Base-by-base conservation (phyloP, 2,797 vertebrate genomes). In the Malacoctenus gilli region DNA sequence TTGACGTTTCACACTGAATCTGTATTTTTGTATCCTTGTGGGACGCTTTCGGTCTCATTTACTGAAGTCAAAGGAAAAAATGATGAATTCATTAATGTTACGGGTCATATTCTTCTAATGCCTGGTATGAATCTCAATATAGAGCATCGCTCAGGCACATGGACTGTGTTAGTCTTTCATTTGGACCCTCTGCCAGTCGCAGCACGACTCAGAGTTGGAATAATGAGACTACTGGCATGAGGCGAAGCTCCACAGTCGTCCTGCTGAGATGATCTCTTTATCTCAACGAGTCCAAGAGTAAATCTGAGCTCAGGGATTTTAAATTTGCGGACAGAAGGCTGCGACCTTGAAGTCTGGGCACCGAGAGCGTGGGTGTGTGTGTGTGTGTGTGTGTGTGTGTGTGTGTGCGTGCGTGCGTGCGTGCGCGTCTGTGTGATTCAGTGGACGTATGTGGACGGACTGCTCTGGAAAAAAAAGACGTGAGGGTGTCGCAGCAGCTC, bases 211-310 rank as follows among this genome's bases (percentile, higher is more conserved):
- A 61, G 64, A 75, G 47, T 57, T 63, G 68, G 34, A 84, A 74
- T 83, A 82, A 85, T 77, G 75, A 85, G 74, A 59, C 61, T 2
- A 32, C 56, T 25, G 66, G 58, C 35, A 16, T 31, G 41, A 20
- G 4, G 42, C 51, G 5, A 59, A 19, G 68, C 36, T 20, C 19
- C 37, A 14, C 54, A 4, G 68, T 8, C 18, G 44, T 32, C 82
- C 76, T 0, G 49, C 76, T 79, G 82, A 13, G 82, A 56, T 72
- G 78, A 83, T 82, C 71, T 66, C 75, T 82, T 79, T 64, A 84
- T 82, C 69, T 63, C 51, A 38, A 16, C 36, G 59, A 67, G 43
- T 72, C 61, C 59, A 47, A 49, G 49, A 62, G 55, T 48, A 65
- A 81, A 65, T 70, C 16, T 39, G 56, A 77, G 79, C 54, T 52